Evolutionary conservation across 2,888 invertebrate genomes (phyloP), one percentile per base, ranked within the genome.

Genomic region (Agrotis ipsilon): DNA sequence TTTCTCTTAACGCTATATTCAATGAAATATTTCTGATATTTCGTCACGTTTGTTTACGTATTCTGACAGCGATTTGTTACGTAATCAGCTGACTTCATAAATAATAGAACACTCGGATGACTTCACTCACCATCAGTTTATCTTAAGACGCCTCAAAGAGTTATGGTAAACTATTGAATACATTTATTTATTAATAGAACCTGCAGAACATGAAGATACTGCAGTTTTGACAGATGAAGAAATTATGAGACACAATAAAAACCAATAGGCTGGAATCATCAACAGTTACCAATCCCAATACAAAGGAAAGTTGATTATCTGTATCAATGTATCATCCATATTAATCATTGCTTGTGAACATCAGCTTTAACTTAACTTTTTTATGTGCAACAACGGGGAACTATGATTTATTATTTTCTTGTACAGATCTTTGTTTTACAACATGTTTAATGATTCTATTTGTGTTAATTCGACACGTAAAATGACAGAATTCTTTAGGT

Each of bases 51-150:
- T 75, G 69, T 75, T 75, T 51, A 65, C 64, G 13, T 39, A 49
- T 75, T 54, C 74, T 65, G 52, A 51, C 57, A 62, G 16, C 27
- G 27, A 52, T 55, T 75, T 58, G 61, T 80, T 80, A 75, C 75
- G 69, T 70, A 75, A 78, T 54, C 60, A 65, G 69, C 51, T 80
- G 78, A 75, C 52, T 75, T 54, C 64, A 75, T 65, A 46, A 75
- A 65, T 75, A 75, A 75, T 46, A 61, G 32, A 61, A 63, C 27
- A 46, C 46, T 51, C 11, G 19, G 27, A 75, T 75, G 70, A 80
- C 46, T 71, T 66, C 65, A 80, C 51, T 66, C 65, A 80, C 51
- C 61, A n/a, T n/a, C n/a, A 58, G 62, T 11, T 51, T 61, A 69
- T 65, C 57, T 81, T 54, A 55, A 68, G 21, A 62, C 54, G 19